phyloP scores from a whole-genome alignment of 2,888 invertebrate species.

The Hofmannophila pseudospretella region DNA sequence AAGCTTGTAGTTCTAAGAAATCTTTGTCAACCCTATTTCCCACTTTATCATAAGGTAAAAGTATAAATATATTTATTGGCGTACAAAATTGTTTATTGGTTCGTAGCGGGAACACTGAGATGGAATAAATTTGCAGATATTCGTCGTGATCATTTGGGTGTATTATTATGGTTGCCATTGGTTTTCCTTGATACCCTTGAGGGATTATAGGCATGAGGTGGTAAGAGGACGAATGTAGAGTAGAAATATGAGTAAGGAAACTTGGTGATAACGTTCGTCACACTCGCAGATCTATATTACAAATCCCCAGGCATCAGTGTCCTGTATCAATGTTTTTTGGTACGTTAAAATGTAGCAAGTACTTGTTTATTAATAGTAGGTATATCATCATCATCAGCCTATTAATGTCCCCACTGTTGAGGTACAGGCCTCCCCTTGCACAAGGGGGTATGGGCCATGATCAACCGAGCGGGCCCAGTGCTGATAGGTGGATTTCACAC shows the following conservation, averaged over 20 bases:
- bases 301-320: too few relatives aligned
- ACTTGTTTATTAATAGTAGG: too few relatives aligned
- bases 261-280: not conserved
- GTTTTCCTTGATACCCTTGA: conserved; percentile 3
- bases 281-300: not conserved
- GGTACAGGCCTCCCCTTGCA: too few relatives aligned
- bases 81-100: conserved; percentile 15
- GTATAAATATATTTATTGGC: conserved; percentile 17
- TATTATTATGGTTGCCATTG: conserved; percentile 3
- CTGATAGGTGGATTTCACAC: too few relatives aligned
- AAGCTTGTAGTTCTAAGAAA: too few relatives aligned
- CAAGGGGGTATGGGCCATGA: too few relatives aligned
- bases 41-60: conserved; percentile 4
- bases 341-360: too few relatives aligned
- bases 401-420: too few relatives aligned
- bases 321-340: too few relatives aligned
- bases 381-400: too few relatives aligned
- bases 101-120: conserved; percentile 4
- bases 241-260: not conserved
- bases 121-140: conserved; percentile 5
- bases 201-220: not conserved
- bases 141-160: conserved; percentile 1
- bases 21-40: too few relatives aligned
- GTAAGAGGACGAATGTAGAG: not conserved
- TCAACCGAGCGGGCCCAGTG: too few relatives aligned